phyloP scores from a whole-genome alignment of 1,140 invertebrate species.

The Orius insidiosus region DNA sequence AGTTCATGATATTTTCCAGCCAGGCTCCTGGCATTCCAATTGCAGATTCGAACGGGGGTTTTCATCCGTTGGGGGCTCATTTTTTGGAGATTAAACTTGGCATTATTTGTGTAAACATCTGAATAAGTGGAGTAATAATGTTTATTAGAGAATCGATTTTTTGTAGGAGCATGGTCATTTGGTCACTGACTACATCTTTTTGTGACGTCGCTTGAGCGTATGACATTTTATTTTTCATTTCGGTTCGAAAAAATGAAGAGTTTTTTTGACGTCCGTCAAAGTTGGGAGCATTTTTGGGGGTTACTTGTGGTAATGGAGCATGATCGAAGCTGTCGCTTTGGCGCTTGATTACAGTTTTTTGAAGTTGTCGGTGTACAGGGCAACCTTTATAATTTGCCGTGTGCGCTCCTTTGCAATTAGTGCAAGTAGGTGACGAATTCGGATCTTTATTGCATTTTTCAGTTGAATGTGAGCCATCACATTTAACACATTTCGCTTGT shows the following conservation, averaged over 20 bases:
- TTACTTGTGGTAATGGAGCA: not conserved
- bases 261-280: too few species aligned
- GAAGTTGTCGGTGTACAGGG: constrained; percentile 21
- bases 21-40: too few species aligned
- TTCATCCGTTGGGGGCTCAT: not conserved
- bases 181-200: not conserved
- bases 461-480: too few species aligned
- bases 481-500: too few species aligned
- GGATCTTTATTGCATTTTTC: too few species aligned
- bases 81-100: not conserved
- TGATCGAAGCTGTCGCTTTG: not conserved
- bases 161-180: not conserved
- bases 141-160: not conserved
- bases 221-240: not conserved
- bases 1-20: not conserved
- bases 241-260: too few species aligned
- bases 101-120: constrained; percentile 1
- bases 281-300: not conserved
- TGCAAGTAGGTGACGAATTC: too few species aligned
- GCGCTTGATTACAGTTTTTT: constrained; percentile 2
- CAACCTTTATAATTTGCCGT: too few species aligned
- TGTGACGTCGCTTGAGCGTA: not conserved
- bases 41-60: not conserved
- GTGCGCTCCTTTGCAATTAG: too few species aligned
- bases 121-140: not conserved